Conservation (phyloP, 2,888 invertebrate species). For the Melikaiella ostensackeni region DNA sequence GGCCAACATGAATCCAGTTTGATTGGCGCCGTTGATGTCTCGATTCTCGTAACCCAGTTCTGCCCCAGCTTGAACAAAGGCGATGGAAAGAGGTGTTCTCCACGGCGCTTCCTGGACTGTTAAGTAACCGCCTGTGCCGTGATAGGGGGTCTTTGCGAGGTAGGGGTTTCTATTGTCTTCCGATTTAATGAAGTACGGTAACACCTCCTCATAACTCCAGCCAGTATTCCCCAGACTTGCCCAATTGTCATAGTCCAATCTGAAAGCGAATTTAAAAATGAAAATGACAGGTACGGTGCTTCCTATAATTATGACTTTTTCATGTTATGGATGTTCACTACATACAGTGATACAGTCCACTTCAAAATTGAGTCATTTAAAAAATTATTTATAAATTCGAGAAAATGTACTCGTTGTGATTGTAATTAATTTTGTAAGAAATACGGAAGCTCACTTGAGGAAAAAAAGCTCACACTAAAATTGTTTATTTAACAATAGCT, state of each 20-base stretch:
- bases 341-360: too few relatives aligned
- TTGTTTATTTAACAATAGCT: too few relatives aligned
- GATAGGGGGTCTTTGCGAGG: conserved; percentile 85
- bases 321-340: too few relatives aligned
- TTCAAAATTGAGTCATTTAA: too few relatives aligned
- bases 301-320: too few relatives aligned
- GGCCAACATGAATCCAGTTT: conserved; percentile 92
- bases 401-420: too few relatives aligned
- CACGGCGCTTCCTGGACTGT: conserved; percentile 92
- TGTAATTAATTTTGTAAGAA: too few relatives aligned
- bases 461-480: too few relatives aligned
- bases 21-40: conserved; percentile 89
- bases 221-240: conserved; percentile 89
- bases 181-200: conserved; percentile 91
- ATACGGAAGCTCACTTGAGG: too few relatives aligned
- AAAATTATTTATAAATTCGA: too few relatives aligned
- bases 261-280: conserved; percentile 49
- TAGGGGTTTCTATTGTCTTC: conserved; percentile 94
- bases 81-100: conserved; percentile 89
- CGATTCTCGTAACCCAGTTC: conserved; percentile 90
- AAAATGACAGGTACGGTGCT: neutral
- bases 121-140: conserved; percentile 87
- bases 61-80: conserved; percentile 88
- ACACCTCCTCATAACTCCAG: conserved; percentile 90
- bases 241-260: conserved; percentile 91